Evolutionary conservation across 2,888 invertebrate species (phyloP).

Genomic region (Invenusta paracnida): DNA sequence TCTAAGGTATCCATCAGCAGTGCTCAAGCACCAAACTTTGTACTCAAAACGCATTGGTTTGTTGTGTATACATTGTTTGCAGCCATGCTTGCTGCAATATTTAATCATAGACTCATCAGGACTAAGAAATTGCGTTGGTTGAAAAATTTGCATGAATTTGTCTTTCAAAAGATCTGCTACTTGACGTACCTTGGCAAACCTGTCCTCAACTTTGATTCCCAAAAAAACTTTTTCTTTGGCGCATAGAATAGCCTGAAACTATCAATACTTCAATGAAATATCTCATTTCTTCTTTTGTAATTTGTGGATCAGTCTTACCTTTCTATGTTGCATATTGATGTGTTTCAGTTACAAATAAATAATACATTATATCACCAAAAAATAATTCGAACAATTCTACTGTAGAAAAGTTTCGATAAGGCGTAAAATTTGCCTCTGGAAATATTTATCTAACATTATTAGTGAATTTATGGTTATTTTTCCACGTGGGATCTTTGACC

Average conservation of each 20-base stretch:
- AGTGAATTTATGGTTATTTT: background rate
- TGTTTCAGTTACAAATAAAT: slow-evolving; percentile 13
- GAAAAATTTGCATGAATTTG: background rate
- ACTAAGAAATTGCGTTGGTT: slow-evolving; percentile 21
- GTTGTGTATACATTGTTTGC: slow-evolving; percentile 16
- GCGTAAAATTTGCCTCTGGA: background rate
- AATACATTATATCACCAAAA: background rate
- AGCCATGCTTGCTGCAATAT: slow-evolving; percentile 16
- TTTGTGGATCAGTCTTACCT: background rate
- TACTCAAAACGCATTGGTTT: slow-evolving; percentile 6
- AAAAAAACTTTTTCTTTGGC: background rate
- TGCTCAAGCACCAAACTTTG: slow-evolving; percentile 2
- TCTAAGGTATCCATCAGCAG: background rate
- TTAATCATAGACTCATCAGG: slow-evolving; percentile 11
- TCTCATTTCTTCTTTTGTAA: background rate
- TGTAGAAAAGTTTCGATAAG: slow-evolving; percentile 2
- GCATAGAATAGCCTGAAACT: background rate
- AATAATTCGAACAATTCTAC: slow-evolving; percentile 22
- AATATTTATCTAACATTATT: background rate
- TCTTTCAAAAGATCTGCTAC: slow-evolving; percentile 16
- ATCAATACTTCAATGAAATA: background rate
- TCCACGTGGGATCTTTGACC: background rate
- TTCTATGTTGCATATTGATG: slow-evolving; percentile 8
- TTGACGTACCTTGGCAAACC: slow-evolving; percentile 11
- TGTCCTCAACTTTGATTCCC: background rate